These are phyloP conservation scores for Silurus lanzhouensis DNA, from an alignment of 2,797 vertebrate genomes.

Conservation along the genomic window DNA sequence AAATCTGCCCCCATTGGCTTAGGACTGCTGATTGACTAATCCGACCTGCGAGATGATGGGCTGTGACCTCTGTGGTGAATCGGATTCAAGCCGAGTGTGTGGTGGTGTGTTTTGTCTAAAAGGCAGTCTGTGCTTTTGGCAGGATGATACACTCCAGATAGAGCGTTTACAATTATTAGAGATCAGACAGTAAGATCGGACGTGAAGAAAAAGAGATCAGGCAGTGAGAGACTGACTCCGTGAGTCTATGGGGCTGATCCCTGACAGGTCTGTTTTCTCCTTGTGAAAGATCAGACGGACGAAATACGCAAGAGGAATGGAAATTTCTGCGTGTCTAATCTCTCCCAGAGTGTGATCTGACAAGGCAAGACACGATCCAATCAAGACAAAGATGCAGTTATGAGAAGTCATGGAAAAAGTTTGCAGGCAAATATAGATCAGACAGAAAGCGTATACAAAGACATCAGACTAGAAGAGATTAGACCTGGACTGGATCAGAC, in stretches of 20 bases:
- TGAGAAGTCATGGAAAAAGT: not conserved
- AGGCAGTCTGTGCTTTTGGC: slow-evolving; percentile 62
- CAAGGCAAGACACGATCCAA: not conserved
- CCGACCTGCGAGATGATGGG: slow-evolving; percentile 26
- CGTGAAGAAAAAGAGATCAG: slow-evolving; percentile 7
- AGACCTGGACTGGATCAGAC: not conserved
- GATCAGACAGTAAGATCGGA: slow-evolving; percentile 24
- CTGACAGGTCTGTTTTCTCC: not conserved
- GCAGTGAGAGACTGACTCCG: slow-evolving; percentile 1
- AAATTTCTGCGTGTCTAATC: slow-evolving; percentile 8
- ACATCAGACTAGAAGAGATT: not conserved
- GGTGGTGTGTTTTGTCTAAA: slow-evolving; percentile 31
- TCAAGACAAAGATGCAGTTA: too few relatives aligned
- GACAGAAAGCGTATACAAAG: not conserved
- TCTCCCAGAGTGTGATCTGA: not conserved
- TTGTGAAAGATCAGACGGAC: slow-evolving; percentile 1
- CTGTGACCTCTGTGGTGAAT: slow-evolving; percentile 40
- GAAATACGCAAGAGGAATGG: not conserved
- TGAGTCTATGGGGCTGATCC: not conserved
- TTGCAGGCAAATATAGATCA: not conserved
- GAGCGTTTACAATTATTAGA: slow-evolving; percentile 30
- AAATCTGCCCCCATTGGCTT: slow-evolving; percentile 29
- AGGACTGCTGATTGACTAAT: slow-evolving; percentile 22
- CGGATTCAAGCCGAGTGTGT: slow-evolving; percentile 26
- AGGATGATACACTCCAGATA: slow-evolving; percentile 43